A percentile compares a stretch with the other conserved stretches of the same genome.
Evolutionary conservation across 2,797 vertebrate genomes (phyloP).

Genomic region (Podargus strigoides): DNA sequence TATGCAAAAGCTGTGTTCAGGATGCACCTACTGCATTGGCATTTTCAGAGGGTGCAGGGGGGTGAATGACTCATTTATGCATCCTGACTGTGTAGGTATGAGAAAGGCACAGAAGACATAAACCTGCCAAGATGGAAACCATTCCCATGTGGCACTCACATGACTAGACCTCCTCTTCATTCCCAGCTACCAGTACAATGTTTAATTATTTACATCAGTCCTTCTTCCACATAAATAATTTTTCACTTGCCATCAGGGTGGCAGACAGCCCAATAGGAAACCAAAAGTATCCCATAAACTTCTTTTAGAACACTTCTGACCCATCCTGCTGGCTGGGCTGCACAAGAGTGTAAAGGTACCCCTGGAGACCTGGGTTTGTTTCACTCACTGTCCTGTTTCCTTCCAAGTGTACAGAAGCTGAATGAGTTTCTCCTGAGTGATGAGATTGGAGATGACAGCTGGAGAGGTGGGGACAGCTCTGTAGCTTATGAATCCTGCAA

Average conservation of each 20-base stretch:
- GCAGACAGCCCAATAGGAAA: neutral
- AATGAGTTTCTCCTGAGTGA: slow-evolving; percentile 96
- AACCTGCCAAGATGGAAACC: neutral
- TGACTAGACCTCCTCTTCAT: neutral
- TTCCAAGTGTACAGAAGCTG: slow-evolving; percentile 90
- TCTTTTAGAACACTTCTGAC: neutral
- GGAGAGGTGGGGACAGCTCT: slow-evolving; percentile 84
- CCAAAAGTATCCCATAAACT: neutral
- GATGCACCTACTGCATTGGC: neutral
- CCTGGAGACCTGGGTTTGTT: neutral
- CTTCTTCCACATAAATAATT: neutral
- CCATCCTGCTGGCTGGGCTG: neutral
- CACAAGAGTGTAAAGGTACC: neutral
- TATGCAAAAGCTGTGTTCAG: neutral
- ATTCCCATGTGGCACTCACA: neutral
- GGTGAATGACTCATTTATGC: neutral
- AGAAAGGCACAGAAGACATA: neutral
- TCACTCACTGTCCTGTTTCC: neutral
- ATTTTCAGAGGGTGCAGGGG: neutral
- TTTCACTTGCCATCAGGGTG: neutral
- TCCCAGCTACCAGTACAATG: neutral
- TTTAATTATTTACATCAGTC: neutral
- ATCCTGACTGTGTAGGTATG: neutral
- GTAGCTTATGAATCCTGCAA: slow-evolving; percentile 84
- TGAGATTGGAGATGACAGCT: slow-evolving; percentile 94